phyloP scores from a whole-genome alignment of 2,888 invertebrate species.

The Drosophila bunnanda region DNA sequence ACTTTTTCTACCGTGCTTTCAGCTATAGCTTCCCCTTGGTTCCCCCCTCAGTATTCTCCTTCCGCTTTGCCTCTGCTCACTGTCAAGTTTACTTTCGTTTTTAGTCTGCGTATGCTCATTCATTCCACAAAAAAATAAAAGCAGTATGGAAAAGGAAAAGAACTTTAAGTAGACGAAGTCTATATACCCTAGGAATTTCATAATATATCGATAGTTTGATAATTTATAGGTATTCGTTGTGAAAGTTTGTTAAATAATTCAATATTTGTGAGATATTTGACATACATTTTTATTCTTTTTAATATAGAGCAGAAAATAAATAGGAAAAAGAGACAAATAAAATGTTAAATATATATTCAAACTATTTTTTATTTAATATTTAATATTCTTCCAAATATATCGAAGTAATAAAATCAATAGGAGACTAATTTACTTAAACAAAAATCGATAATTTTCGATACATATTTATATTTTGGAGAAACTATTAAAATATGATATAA shows the following conservation, averaged over 20 bases:
- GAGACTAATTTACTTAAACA: no score
- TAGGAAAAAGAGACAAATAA: no score
- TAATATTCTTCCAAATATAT: no score
- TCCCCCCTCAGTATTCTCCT: background rate
- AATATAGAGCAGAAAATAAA: no score
- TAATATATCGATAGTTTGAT: background rate
- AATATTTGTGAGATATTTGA: background rate
- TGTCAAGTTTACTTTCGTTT: conserved; percentile 59
- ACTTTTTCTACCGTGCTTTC: conserved; percentile 8
- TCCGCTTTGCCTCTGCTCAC: conserved; percentile 18
- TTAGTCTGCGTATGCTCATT: conserved; percentile 38
- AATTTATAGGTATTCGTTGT: background rate
- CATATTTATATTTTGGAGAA: no score
- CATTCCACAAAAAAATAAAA: conserved; percentile 8
- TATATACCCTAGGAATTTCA: background rate
- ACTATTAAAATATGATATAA: no score
- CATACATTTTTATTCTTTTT: background rate
- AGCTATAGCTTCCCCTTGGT: background rate
- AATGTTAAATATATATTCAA: no score
- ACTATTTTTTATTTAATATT: no score
- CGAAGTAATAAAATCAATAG: background rate
- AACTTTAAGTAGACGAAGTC: background rate
- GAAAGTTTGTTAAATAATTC: background rate
- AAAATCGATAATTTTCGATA: no score
- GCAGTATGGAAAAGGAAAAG: background rate